These are phyloP conservation scores for Ethmia dodecea DNA, from an alignment of 2,888 invertebrate species.

Conservation along the genomic window DNA sequence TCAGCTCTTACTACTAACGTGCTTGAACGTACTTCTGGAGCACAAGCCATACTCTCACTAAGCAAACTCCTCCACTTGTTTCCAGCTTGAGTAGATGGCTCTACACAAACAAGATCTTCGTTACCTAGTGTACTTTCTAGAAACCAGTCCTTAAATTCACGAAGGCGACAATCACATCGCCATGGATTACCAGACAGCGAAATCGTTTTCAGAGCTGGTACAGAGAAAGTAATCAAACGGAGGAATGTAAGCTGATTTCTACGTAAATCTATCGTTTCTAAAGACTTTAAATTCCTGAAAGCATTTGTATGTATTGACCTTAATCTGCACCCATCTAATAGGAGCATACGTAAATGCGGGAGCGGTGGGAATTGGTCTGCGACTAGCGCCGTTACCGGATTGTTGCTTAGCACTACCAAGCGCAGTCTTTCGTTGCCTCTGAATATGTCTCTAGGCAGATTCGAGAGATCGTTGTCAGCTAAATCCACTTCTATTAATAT, in stretches of 20 bases:
- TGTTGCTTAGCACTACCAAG: conserved; percentile 87
- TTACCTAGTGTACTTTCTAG: conserved; percentile 87
- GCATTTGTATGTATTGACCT: conserved; percentile 86
- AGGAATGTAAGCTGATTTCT: conserved; percentile 85
- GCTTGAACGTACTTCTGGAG: conserved; percentile 83
- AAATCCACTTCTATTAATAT: conserved; percentile 93
- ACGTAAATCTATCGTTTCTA: conserved; percentile 88
- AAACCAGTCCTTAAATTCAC: conserved; percentile 91
- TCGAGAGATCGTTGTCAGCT: conserved; percentile 87
- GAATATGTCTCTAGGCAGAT: conserved; percentile 87
- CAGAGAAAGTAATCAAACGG: conserved; percentile 79
- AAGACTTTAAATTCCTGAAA: conserved; percentile 83
- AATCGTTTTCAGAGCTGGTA: conserved; percentile 87
- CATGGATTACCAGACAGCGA: conserved; percentile 91
- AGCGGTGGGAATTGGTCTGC: conserved; percentile 89
- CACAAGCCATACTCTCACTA: conserved; percentile 88
- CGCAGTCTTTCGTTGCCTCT: conserved; percentile 89
- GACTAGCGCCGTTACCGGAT: conserved; percentile 85
- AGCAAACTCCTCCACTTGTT: conserved; percentile 87
- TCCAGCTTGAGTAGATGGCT: conserved; percentile 83
- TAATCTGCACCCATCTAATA: conserved; percentile 88
- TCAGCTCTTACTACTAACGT: conserved; percentile 82
- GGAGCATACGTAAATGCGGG: conserved; percentile 87
- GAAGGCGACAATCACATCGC: conserved; percentile 92
- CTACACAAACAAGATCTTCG: conserved; percentile 84